phyloP scores from a whole-genome alignment of 23 tunicate genomes.

The Diplosoma virens region DNA sequence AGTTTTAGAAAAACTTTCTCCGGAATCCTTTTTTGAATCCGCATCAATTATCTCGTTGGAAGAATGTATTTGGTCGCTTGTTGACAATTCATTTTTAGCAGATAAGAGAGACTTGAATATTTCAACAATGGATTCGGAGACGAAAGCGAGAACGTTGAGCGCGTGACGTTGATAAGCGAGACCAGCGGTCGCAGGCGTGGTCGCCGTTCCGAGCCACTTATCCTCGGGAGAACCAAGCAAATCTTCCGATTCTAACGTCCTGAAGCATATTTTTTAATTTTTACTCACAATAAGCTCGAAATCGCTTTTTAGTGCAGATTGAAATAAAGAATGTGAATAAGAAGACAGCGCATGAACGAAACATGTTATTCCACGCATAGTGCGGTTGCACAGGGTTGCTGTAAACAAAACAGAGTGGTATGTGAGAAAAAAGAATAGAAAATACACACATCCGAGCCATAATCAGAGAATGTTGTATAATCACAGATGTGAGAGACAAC shows the following conservation, averaged over 20 bases:
- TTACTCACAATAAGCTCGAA: no score
- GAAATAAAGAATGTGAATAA: no score
- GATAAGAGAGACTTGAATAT: constrained; percentile 22
- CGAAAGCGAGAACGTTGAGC: constrained; percentile 55
- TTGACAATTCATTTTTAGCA: not conserved
- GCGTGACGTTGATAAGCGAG: constrained; percentile 63
- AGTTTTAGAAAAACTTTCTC: not conserved
- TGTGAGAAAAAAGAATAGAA: no score
- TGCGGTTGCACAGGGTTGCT: no score
- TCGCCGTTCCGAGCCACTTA: constrained; percentile 75
- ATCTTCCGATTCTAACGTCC: constrained; percentile 32
- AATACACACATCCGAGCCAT: no score
- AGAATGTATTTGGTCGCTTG: not conserved
- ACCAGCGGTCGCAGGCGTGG: constrained; percentile 47
- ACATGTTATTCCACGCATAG: no score
- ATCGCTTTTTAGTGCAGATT: no score
- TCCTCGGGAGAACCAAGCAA: constrained; percentile 55
- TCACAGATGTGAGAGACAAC: no score
- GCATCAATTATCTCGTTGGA: not conserved
- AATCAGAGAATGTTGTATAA: no score
- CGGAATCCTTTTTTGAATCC: not conserved
- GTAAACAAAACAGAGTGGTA: no score
- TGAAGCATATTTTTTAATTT: no score
- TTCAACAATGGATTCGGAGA: constrained; percentile 48
- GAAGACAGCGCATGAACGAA: no score